These are phyloP conservation scores for Meriones unguiculatus DNA, from an alignment of 2,113 vertebrate genomes.

Conservation along the genomic window DNA sequence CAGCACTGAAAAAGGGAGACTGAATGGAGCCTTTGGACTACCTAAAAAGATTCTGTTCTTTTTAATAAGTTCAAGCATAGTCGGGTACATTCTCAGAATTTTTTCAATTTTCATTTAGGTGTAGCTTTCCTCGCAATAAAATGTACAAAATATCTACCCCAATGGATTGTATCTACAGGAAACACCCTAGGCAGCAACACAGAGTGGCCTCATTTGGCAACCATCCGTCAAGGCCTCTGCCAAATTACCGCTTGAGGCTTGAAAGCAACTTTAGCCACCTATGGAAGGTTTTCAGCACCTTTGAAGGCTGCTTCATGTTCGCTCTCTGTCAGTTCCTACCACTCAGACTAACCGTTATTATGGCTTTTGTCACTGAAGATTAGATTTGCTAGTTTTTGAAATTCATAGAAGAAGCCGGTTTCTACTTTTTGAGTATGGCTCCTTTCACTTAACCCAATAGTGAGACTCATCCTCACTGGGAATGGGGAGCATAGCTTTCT, in stretches of 20 bases:
- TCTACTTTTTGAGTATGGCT: background rate
- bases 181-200: background rate
- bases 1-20: background rate
- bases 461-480: background rate
- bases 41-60: background rate
- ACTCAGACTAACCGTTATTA: background rate
- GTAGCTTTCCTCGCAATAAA: background rate
- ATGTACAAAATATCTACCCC: background rate
- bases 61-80: constrained; percentile 1
- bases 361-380: background rate
- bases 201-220: background rate
- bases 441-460: constrained; percentile 32
- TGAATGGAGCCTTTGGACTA: background rate
- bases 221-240: background rate
- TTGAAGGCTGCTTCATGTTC: background rate
- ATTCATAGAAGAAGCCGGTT: background rate
- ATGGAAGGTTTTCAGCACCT: background rate
- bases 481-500: background rate
- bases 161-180: background rate
- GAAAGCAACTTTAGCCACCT: background rate
- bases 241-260: background rate
- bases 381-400: constrained; percentile 21
- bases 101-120: constrained; percentile 16
- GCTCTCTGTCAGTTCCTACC: background rate
- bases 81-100: background rate